A percentile compares a stretch with the other conserved stretches of the same genome.
Evolutionary conservation across 1,140 invertebrate genomes (phyloP).

Genomic region (Aphaenogaster floridana): DNA sequence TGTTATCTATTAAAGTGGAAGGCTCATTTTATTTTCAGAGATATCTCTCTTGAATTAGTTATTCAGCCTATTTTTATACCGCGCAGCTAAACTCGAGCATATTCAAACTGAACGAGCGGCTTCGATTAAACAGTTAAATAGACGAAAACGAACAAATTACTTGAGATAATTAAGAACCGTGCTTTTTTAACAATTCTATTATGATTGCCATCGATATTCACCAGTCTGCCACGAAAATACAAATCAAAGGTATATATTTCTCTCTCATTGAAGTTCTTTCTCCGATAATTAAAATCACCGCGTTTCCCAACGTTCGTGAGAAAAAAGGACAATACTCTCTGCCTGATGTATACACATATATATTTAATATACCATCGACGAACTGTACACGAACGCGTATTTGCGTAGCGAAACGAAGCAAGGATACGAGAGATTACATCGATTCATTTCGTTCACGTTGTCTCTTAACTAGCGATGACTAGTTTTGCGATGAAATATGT

Average conservation of each 20-base stretch:
- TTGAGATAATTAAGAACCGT: not conserved
- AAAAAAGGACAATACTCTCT: not conserved
- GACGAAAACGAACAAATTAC: not conserved
- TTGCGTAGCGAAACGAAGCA: not conserved
- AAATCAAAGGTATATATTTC: conserved; percentile 16
- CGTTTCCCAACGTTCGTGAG: not conserved
- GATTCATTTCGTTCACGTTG: conserved; percentile 13
- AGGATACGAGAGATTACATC: conserved; percentile 11
- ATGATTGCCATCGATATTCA: not conserved
- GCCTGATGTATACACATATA: not conserved
- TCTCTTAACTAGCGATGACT: conserved; percentile 14
- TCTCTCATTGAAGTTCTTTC: not conserved
- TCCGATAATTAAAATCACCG: conserved; percentile 30
- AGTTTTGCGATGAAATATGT: not conserved
- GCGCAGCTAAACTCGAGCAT: not conserved
- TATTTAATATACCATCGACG: no score
- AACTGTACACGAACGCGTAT: not conserved
- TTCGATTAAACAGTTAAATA: not conserved
- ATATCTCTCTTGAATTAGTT: not conserved
- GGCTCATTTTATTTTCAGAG: not conserved
- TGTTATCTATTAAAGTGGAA: not conserved
- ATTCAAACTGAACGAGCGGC: not conserved
- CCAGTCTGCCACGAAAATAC: not conserved
- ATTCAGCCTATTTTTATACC: conserved; percentile 10
- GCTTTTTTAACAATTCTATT: not conserved